These are phyloP conservation scores for Leptocoma aspasia DNA, from an alignment of 2,113 vertebrate genomes.

Conservation along the genomic window DNA sequence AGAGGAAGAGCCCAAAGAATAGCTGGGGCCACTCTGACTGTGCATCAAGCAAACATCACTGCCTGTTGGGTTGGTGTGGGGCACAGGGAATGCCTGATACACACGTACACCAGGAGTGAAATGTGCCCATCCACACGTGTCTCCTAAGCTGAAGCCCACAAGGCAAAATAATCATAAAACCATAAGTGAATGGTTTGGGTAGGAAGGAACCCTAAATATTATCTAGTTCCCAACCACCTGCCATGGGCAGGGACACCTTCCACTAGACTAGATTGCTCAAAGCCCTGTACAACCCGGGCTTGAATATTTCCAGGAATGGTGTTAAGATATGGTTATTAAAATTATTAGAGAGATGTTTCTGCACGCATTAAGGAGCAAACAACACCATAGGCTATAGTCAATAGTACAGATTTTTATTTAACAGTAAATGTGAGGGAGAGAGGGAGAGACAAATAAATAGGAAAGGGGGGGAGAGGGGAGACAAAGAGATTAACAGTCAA, in stretches of 20 bases:
- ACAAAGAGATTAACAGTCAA: not conserved
- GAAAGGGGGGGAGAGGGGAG: too few species aligned
- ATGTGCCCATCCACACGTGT: not conserved
- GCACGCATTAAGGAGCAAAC: not conserved
- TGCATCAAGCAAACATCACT: not conserved
- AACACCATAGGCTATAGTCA: not conserved
- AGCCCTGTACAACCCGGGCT: not conserved
- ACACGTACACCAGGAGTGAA: not conserved
- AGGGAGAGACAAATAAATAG: not conserved
- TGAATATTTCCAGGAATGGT: not conserved
- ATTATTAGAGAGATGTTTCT: not conserved
- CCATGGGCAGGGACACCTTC: not conserved
- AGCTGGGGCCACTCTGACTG: not conserved
- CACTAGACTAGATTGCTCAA: not conserved
- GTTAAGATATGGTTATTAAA: not conserved
- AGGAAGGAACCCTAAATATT: not conserved
- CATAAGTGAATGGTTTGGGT: not conserved
- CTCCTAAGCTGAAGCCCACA: not conserved
- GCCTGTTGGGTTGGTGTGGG: not conserved
- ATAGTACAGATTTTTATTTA: not conserved
- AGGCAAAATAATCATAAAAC: not conserved
- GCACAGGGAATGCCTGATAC: not conserved
- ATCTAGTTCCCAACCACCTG: not conserved
- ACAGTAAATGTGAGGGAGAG: not conserved
- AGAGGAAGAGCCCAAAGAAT: not conserved